These are phyloP conservation scores for Sitta europaea DNA, from an alignment of 2,113 vertebrate species.

Conservation along the genomic window DNA sequence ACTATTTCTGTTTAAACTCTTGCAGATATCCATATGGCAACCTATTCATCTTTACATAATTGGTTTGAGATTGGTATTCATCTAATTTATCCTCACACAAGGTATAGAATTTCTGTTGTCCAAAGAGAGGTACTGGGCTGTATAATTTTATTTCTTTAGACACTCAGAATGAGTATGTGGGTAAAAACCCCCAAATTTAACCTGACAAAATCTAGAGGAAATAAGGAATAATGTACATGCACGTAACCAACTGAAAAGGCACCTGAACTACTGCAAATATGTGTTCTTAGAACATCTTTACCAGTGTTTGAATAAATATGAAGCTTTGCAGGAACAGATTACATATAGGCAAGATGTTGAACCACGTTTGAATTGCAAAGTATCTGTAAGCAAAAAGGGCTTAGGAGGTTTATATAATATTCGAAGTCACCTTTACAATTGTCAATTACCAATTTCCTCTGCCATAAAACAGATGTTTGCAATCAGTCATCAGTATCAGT, in stretches of 20 bases:
- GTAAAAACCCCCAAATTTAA: not conserved
- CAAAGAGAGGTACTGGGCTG: not conserved
- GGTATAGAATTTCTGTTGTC: not conserved
- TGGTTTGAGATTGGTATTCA: not conserved
- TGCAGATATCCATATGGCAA: not conserved
- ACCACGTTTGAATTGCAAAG: not conserved
- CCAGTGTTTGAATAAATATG: not conserved
- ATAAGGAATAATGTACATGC: not conserved
- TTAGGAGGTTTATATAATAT: not conserved
- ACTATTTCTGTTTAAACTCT: not conserved
- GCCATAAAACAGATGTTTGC: not conserved
- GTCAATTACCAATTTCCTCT: not conserved
- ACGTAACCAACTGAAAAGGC: not conserved
- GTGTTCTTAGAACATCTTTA: not conserved
- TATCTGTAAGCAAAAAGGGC: not conserved
- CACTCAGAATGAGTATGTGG: accelerated
- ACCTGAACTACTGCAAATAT: not conserved
- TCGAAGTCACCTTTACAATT: not conserved
- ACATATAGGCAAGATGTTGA: not conserved
- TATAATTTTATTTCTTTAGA: not conserved
- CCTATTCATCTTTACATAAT: not conserved
- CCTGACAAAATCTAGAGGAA: not conserved
- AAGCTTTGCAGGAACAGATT: not conserved
- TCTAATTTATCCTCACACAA: not conserved
- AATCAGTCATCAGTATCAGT: not conserved